phyloP scores from a whole-genome alignment of 2,113 vertebrate species.

The Chloroceryle aenea region DNA sequence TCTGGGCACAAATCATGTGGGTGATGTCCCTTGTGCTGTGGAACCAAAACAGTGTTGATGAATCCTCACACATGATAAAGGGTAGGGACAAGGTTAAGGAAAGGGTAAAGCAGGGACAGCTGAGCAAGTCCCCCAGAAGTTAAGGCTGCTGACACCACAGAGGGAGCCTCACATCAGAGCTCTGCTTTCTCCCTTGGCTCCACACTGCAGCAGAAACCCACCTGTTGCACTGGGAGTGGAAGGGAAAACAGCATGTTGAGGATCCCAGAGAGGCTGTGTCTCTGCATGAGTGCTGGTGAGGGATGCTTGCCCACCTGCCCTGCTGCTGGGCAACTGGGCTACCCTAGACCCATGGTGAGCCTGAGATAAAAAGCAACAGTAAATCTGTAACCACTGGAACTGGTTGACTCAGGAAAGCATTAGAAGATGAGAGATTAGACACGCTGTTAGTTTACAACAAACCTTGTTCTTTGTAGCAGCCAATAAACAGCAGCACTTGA shows the following conservation, averaged over 20 bases:
- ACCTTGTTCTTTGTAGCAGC: background rate
- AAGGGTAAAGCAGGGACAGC: background rate
- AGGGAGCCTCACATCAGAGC: background rate
- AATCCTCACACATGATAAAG: rapidly evolving
- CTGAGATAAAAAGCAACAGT: background rate
- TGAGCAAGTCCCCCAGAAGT: background rate
- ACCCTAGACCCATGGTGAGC: rapidly evolving
- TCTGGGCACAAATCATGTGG: background rate
- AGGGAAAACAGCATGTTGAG: background rate
- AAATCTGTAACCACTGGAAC: background rate
- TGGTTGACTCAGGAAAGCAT: background rate
- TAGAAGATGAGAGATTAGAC: background rate
- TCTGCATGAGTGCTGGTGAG: background rate
- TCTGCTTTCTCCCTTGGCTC: background rate
- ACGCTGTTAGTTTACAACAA: background rate
- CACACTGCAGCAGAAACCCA: background rate
- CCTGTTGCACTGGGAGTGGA: rapidly evolving
- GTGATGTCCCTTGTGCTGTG: background rate
- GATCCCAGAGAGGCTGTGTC: background rate
- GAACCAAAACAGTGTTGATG: background rate
- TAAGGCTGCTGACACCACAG: background rate
- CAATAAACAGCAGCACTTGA: rapidly evolving
- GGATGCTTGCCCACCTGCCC: background rate
- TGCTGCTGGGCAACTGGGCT: background rate
- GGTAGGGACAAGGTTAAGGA: too few relatives aligned